Evolutionary conservation across 2,888 invertebrate species (phyloP), one percentile per base, ranked within the genome.

Genomic region (Phaedon cochleariae): DNA sequence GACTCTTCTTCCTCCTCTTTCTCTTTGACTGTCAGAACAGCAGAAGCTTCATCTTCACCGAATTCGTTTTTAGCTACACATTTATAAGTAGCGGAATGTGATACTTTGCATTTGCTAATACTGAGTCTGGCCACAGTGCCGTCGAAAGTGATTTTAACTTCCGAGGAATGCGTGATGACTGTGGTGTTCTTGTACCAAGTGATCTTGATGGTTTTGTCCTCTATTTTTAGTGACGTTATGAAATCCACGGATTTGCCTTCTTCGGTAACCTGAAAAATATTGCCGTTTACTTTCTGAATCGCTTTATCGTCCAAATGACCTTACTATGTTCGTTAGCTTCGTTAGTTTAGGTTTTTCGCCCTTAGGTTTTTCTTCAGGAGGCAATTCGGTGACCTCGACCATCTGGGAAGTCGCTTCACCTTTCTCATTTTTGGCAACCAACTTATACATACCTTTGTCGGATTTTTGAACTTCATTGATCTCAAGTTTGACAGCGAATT

Each of bases 371-470:
- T 91, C 90, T 66, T 88, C 88, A 70, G 90, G 89, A 1, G 93
- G 93, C 74, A 95, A 90, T 72, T 95, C 95, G 54, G 91, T 90
- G 58, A 96, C 90, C 82, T 95, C 93, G 2, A 96, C 95, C 64
- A 90, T 87, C 83, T 95, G 95, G 22, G 96, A 96, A 12, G 91
- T 90, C 12, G 95, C 95, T 83, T 96, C 95, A 70, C 96, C 96
- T 83, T 96, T 96, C 77, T 95, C 95, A 82, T 96, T 96, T 81
- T 92, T 94, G 21, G 96, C 96, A 5, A 96, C 89, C 74, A 96
- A 85, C 84, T 95, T 96, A 84, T 97, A 96, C 64, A 91, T 88
- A 72, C 96, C 96, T 83, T 93, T 95, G 82, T 97, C 96, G 18
- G 85, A 85, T 79, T 90, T 89, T 69, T 90, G 89, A 26, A 94